Percentiles rank a stretch among this genome's conserved stretches.
Evolutionary conservation across 2,113 vertebrate species (phyloP).

Genomic region (Lepus americanus): DNA sequence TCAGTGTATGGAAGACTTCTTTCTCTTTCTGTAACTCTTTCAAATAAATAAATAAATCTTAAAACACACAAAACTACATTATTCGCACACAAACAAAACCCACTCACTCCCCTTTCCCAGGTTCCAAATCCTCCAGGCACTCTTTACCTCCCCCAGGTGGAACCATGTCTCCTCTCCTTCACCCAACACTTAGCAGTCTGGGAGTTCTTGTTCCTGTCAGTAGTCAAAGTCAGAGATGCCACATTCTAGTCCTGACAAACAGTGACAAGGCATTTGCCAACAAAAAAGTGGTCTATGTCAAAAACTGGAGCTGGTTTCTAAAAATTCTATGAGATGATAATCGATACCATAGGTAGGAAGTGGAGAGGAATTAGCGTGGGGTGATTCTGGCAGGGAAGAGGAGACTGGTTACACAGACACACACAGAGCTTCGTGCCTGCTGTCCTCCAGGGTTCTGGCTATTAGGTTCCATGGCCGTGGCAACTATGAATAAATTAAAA

Average conservation of each 20-base stretch:
- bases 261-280: background rate
- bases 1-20: too few relatives aligned
- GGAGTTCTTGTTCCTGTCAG: background rate
- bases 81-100: background rate
- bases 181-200: background rate
- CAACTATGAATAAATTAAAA: background rate
- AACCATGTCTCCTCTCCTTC: background rate
- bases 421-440: fast-evolving
- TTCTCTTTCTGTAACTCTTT: too few relatives aligned
- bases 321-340: conserved; percentile 7
- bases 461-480: background rate
- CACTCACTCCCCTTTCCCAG: background rate
- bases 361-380: background rate
- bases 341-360: background rate
- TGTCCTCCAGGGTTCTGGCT: background rate
- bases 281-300: background rate
- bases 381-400: background rate
- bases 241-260: background rate
- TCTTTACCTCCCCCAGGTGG: background rate
- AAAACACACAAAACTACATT: background rate
- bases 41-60: too few relatives aligned
- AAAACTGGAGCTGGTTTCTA: background rate
- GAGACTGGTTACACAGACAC: background rate
- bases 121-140: background rate
- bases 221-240: background rate